Evolutionary conservation across 2,888 invertebrate species (phyloP).

Genomic region (Sminthurides aquaticus): DNA sequence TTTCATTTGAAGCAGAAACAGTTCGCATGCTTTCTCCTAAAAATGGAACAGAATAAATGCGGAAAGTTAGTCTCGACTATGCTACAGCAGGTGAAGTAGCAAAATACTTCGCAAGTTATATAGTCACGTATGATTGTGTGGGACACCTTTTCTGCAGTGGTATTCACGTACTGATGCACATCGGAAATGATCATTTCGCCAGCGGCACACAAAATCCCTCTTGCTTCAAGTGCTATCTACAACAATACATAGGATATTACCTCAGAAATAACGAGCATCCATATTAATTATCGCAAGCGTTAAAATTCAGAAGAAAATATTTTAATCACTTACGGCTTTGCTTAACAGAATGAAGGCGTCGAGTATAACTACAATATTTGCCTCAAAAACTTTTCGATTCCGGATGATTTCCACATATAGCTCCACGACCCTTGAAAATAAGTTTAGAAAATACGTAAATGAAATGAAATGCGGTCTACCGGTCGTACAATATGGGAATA

Average conservation of each 20-base stretch:
- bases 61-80: too few relatives aligned
- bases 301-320: too few relatives aligned
- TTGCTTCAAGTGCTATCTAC: conserved; percentile 39
- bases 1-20: conserved; percentile 51
- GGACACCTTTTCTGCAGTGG: not conserved
- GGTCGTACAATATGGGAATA: too few relatives aligned
- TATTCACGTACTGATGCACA: conserved; percentile 17
- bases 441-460: not conserved
- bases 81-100: too few relatives aligned
- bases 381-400: conserved; percentile 6
- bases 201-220: conserved; percentile 35
- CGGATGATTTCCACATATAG: not conserved
- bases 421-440: not conserved
- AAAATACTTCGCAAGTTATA: too few relatives aligned
- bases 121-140: too few relatives aligned
- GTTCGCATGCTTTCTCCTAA: conserved; percentile 44
- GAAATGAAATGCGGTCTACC: not conserved
- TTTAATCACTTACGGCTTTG: conserved; percentile 28
- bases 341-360: conserved; percentile 27
- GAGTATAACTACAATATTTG: conserved; percentile 14
- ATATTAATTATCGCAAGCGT: too few relatives aligned
- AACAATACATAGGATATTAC: conserved; percentile 9
- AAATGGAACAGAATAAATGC: not conserved
- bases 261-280: too few relatives aligned
- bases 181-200: conserved; percentile 34